Base-by-base conservation (phyloP, 2,888 invertebrate genomes). In the Lasioglossum leucozonium region DNA sequence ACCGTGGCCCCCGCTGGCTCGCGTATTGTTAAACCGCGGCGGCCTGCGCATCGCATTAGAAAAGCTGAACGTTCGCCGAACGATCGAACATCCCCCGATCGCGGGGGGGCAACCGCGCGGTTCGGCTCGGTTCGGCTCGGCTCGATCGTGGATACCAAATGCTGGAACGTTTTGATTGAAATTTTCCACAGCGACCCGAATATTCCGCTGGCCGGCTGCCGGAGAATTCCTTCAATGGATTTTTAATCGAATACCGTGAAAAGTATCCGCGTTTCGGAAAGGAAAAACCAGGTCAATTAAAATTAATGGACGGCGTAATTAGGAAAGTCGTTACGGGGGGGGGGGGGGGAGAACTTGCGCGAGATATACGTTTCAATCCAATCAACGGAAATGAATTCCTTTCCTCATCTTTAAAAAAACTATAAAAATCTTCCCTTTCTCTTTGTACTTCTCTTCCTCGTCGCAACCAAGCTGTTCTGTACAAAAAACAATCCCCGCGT, bases 271-370 rank as follows among this genome's bases (percentile, higher is more conserved):
- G 79, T 78, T 84, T 82, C 82, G 42, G 72, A 72, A 79, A 87
- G 83, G 78, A 81, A 69, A 78, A 88, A 88, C 81, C 83, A 78
- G 88, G 87, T 85, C 87, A 88, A 87, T 88, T 87, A 88, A 88
- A 87, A 85, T 88, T 88, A 88, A 87, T 87, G 88, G 88, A 87
- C 78, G 69, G 81, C 81, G 79, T 87, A 88, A 88, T 88, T 88
- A 88, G 85, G 77, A 87, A 84, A 88, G 81, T 87, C 88, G 81
- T 88, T 81, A 83, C 79, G 77, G 51, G 85, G n/a, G 47, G n/a
- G n/a, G n/a, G n/a, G n/a, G n/a, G n/a, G n/a, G n/a, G n/a, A n/a
- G n/a, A 86, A 76, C 83, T 79, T 51, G 65, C 72, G 87, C 83
- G 74, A 78, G 79, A 79, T 82, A 79, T 82, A 85, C 87, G 85